phyloP scores from a whole-genome alignment of 2,797 vertebrate genomes.

The Eptatretus atami region DNA sequence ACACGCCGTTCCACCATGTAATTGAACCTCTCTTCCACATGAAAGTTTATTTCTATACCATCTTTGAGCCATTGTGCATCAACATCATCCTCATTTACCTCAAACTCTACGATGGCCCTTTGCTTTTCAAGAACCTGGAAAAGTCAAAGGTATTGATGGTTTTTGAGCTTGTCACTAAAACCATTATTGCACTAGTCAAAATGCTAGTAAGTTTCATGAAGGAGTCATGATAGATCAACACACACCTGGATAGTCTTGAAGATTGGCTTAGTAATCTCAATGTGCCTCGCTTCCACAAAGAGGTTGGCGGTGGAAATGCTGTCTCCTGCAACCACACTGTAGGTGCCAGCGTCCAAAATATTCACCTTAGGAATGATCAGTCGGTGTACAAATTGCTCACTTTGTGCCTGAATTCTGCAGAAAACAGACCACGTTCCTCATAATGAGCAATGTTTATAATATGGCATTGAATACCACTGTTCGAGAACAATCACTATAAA shows the following conservation, averaged over 20 bases:
- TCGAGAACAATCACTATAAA: no score
- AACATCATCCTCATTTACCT: slow-evolving; percentile 47
- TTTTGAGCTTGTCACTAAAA: background rate
- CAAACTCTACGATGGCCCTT: slow-evolving; percentile 37
- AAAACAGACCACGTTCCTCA: slow-evolving; percentile 8
- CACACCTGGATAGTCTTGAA: background rate
- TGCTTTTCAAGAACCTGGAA: slow-evolving; percentile 38
- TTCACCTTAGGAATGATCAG: slow-evolving; percentile 51
- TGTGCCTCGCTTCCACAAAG: slow-evolving; percentile 54
- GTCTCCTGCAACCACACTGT: slow-evolving; percentile 64
- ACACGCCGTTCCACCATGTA: slow-evolving; percentile 32
- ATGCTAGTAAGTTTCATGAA: no score
- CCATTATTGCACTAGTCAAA: no score
- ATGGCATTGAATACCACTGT: no score
- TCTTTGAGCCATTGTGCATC: slow-evolving; percentile 44
- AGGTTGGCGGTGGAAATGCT: slow-evolving; percentile 53
- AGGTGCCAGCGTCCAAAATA: slow-evolving; percentile 59
- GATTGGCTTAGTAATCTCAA: slow-evolving; percentile 23
- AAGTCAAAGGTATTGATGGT: slow-evolving; percentile 3
- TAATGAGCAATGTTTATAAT: no score
- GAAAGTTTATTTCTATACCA: slow-evolving; percentile 39
- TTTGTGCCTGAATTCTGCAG: slow-evolving; percentile 31
- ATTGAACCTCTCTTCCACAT: slow-evolving; percentile 28
- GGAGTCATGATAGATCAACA: background rate
- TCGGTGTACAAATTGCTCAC: slow-evolving; percentile 58